Evolutionary conservation across 2,113 vertebrate species (phyloP).

Genomic region (Pitta sordida): DNA sequence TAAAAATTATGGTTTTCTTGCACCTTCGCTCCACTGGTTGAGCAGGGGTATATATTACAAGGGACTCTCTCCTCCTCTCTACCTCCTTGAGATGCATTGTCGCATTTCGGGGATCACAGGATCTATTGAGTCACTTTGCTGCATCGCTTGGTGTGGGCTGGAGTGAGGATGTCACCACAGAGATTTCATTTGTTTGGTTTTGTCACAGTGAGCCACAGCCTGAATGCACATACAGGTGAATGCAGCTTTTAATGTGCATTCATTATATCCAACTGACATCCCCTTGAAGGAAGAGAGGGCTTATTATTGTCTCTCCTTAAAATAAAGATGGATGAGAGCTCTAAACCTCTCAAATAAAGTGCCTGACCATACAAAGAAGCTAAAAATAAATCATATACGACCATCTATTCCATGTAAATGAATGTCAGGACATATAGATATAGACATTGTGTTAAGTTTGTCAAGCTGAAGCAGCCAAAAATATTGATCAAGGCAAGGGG

Average conservation of each 20-base stretch:
- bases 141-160: background rate
- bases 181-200: constrained; percentile 39
- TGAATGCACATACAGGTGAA: constrained; percentile 40
- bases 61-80: background rate
- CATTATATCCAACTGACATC: constrained; percentile 55
- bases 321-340: constrained; percentile 64
- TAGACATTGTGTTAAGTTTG: constrained; percentile 65
- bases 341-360: constrained; percentile 63
- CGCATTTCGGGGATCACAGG: background rate
- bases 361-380: constrained; percentile 37
- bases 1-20: background rate
- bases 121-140: background rate
- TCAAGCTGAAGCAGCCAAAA: constrained; percentile 68
- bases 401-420: constrained; percentile 69
- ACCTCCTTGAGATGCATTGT: fast-evolving
- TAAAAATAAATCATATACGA: constrained; percentile 67
- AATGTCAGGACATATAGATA: constrained; percentile 63
- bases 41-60: background rate
- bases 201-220: background rate
- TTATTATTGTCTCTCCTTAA: constrained; percentile 57
- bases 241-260: constrained; percentile 57
- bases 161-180: constrained; percentile 11
- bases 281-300: constrained; percentile 26
- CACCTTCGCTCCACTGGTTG: background rate
- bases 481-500: constrained; percentile 69